Evolutionary conservation across 2,888 invertebrate genomes (phyloP), one percentile per base, ranked within the genome.

Genomic region (Steinernema carpocapsae): DNA sequence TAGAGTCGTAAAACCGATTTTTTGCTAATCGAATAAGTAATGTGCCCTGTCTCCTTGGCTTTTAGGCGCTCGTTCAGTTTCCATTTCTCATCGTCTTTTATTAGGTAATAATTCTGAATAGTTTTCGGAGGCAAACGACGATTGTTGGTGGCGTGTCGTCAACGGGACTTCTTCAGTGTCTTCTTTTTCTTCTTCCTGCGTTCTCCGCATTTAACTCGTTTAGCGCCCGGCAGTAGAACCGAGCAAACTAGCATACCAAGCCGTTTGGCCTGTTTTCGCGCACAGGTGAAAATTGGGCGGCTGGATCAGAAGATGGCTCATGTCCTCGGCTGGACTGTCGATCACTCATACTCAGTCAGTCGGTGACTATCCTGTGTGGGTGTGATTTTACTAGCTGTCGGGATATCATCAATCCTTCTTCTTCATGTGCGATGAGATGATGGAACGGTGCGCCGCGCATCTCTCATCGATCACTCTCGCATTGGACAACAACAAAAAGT

Each of bases 321-420:
- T 64, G 64, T 26, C 64, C 64, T 64, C 64, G 64, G 10, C 17
- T 32, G 32, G 22, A 32, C 64, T 10, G 26, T 26, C 64, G 64
- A 26, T 64, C 32, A 14, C 56, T 26, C 37, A 37, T 3, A 3
- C 37, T 37, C 37, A 56, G 26, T 26, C 64, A 32, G 64, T 37
- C 37, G 10, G 37, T 37, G 37, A 37, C 64, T 64, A 26, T 64
- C 64, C 64, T 64, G 64, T 32, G 64, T 64, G 64, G 64, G 64
- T 64, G 64, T 64, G 64, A 64, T 64, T 64, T 64, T 64, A 64
- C 64, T 64, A 64, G 64, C 64, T 64, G 64, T 64, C 64, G 64
- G 64, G 64, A 64, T 64, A 64, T 64, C 64, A 64, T 64, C 64
- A 64, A 64, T 64, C 64, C 64, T 64, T 64, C 64, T 64, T 64